Percentiles rank a stretch among this genome's conserved stretches.
Evolutionary conservation across 2,113 vertebrate genomes (phyloP).

Genomic region (Galemys pyrenaicus): DNA sequence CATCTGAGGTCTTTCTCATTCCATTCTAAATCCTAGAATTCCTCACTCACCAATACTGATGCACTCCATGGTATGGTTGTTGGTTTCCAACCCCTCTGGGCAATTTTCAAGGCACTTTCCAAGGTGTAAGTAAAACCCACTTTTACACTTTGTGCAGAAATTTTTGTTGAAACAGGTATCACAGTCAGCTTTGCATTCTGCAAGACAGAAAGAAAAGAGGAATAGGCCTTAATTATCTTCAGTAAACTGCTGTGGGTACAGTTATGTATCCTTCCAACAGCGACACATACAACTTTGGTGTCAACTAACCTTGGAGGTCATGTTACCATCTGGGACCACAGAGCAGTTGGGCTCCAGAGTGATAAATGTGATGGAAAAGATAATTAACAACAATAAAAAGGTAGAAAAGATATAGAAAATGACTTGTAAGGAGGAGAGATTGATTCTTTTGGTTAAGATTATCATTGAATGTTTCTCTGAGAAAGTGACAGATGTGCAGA

Average conservation of each 20-base stretch:
- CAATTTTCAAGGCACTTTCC: slow-evolving; percentile 98
- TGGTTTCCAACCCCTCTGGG: slow-evolving; percentile 93
- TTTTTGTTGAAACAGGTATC: slow-evolving; percentile 99
- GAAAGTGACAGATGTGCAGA: neutral
- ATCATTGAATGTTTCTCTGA: neutral
- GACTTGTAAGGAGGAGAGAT: neutral
- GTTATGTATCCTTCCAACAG: neutral
- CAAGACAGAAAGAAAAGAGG: slow-evolving; percentile 81
- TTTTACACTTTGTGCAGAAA: slow-evolving; percentile 99
- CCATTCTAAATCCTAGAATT: neutral
- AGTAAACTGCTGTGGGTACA: neutral
- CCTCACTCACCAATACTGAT: slow-evolving; percentile 88
- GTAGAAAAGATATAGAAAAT: neutral
- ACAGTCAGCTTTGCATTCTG: slow-evolving; percentile 98
- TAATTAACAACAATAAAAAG: neutral
- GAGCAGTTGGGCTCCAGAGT: neutral
- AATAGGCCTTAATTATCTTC: neutral
- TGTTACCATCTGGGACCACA: neutral
- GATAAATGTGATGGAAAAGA: neutral
- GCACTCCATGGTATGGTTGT: slow-evolving; percentile 95
- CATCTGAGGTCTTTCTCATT: neutral
- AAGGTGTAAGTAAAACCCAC: slow-evolving; percentile 95
- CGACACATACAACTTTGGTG: neutral
- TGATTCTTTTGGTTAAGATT: neutral
- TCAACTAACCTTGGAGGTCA: neutral